Evolutionary conservation across 2,888 invertebrate species (phyloP).

Genomic region (Crocallis elinguaria): DNA sequence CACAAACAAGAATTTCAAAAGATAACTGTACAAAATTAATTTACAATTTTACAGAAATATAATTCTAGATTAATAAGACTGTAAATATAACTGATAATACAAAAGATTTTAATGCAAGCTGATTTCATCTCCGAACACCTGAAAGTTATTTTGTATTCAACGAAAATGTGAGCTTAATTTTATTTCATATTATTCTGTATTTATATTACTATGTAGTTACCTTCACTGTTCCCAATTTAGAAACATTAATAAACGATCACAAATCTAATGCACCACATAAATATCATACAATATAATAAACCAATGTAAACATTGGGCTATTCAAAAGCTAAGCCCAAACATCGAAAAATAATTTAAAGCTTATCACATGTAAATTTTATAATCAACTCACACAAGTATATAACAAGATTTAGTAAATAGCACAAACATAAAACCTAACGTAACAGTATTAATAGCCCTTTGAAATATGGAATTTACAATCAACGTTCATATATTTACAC

Average conservation of each 20-base stretch:
- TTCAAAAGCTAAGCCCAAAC: conserved; percentile 52
- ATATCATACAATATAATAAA: conserved; percentile 50
- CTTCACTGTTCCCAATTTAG: conserved; percentile 39
- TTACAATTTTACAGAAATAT: conserved; percentile 43
- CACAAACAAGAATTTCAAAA: conserved; percentile 36
- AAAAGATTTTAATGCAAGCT: conserved; percentile 10
- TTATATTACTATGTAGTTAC: conserved; percentile 23
- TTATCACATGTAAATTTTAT: conserved; percentile 71
- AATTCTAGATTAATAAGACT: conserved; percentile 66
- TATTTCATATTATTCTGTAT: conserved; percentile 4
- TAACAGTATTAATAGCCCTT: conserved; percentile 45
- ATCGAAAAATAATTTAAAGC: conserved; percentile 82
- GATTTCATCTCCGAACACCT: conserved; percentile 1
- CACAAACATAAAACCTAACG: conserved; percentile 39
- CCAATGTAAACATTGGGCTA: conserved; percentile 62
- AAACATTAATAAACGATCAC: conserved; percentile 70
- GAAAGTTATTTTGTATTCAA: conserved; percentile 12
- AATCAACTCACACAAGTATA: conserved; percentile 36
- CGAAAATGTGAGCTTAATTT: conserved; percentile 8
- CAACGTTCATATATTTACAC: conserved; percentile 54
- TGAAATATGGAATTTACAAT: conserved; percentile 53
- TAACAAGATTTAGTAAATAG: conserved; percentile 40
- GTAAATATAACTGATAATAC: conserved; percentile 27
- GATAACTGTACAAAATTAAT: conserved; percentile 39
- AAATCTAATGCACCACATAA: conserved; percentile 74